Evolutionary conservation across 1,140 invertebrate species (phyloP).

Genomic region (Mizuhopecten yessoensis): DNA sequence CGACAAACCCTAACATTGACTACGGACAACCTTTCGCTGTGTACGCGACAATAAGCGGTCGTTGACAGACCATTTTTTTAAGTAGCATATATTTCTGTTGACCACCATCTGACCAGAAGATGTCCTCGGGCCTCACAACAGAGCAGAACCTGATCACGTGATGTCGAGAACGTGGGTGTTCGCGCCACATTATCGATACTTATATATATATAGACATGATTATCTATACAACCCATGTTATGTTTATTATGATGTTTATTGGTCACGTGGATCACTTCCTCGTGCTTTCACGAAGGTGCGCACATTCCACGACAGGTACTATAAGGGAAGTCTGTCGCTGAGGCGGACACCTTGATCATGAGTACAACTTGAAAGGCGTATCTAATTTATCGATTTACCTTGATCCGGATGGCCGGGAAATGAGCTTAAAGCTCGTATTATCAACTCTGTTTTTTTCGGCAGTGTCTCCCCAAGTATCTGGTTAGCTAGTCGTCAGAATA

Average conservation of each 20-base stretch:
- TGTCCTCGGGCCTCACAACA: background rate
- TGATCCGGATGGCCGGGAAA: no score
- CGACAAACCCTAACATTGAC: no score
- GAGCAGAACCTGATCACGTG: background rate
- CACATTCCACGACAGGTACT: background rate
- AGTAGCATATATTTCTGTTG: background rate
- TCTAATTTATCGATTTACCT: no score
- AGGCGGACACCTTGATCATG: no score
- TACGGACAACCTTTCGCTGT: no score
- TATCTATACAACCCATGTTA: background rate
- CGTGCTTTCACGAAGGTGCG: background rate
- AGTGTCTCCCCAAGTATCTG: no score
- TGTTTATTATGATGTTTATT: background rate
- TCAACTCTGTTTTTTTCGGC: no score
- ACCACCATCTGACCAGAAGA: background rate
- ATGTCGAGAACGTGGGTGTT: background rate
- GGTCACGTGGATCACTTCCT: background rate
- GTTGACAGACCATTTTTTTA: background rate
- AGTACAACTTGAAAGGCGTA: no score
- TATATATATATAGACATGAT: no score
- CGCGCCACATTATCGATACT: background rate
- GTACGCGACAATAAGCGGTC: background rate
- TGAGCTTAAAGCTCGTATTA: no score
- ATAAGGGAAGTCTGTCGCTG: no score
- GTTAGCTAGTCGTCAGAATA: no score